Evolutionary conservation across 2,113 vertebrate genomes (phyloP).

Genomic region (Cryptotis parvus): DNA sequence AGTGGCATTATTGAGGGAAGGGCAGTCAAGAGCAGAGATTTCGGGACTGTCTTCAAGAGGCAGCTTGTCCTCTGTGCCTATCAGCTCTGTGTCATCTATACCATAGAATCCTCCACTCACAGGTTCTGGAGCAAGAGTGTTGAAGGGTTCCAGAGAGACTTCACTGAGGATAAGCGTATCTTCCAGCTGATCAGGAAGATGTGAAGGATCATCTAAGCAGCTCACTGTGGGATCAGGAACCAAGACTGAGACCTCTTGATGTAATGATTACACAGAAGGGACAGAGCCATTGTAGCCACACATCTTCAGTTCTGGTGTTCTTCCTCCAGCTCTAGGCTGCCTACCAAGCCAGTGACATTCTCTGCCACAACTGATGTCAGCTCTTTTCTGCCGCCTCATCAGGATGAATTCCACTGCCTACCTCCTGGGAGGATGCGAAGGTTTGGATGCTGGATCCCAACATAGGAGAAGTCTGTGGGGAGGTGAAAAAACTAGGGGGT

Average conservation of each 20-base stretch:
- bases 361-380: constrained; percentile 73
- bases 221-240: constrained; percentile 75
- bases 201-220: constrained; percentile 84
- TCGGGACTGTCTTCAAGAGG: constrained; percentile 85
- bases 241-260: constrained; percentile 84
- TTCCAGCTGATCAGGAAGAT: constrained; percentile 85
- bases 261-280: constrained; percentile 77
- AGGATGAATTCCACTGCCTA: constrained; percentile 57
- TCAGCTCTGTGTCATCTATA: constrained; percentile 86
- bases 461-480: constrained; percentile 84
- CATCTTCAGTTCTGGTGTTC: constrained; percentile 86
- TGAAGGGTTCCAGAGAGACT: constrained; percentile 87
- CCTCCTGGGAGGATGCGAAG: constrained; percentile 82
- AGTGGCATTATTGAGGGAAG: constrained; percentile 77
- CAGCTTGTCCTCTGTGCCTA: constrained; percentile 80
- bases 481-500: constrained; percentile 84
- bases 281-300: constrained; percentile 83
- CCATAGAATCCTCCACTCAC: constrained; percentile 85
- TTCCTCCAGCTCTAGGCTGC: constrained; percentile 87
- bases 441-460: constrained; percentile 83
- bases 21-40: constrained; percentile 82
- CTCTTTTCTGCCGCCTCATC: constrained; percentile 81
- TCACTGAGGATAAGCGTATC: constrained; percentile 84
- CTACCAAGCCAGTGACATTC: constrained; percentile 85
- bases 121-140: constrained; percentile 85